phyloP scores from a whole-genome alignment of 2,888 invertebrate species.

The Magallana nippona region DNA sequence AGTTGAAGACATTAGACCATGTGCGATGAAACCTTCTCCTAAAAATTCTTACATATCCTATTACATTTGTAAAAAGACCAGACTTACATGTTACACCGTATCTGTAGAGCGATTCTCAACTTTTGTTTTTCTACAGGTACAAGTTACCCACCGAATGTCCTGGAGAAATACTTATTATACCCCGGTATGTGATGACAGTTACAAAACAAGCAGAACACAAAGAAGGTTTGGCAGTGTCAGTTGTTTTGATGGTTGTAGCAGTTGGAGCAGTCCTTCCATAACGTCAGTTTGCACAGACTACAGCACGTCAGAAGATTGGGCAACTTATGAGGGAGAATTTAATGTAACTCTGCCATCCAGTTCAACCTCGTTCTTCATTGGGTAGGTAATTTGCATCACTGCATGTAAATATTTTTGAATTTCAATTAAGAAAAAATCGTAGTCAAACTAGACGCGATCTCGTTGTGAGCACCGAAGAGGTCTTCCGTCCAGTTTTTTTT shows the following conservation, averaged over 20 bases:
- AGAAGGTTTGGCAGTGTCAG: neutral
- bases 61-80: too few relatives aligned
- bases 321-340: constrained; percentile 1
- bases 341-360: neutral
- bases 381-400: neutral
- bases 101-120: neutral
- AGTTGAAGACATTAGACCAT: too few relatives aligned
- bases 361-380: constrained; percentile 1
- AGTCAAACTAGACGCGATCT: too few relatives aligned
- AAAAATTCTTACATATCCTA: too few relatives aligned
- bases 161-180: neutral
- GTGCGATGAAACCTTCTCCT: too few relatives aligned
- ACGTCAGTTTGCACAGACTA: neutral
- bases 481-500: too few relatives aligned
- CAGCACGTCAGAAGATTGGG: constrained; percentile 11
- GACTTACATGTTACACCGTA: too few relatives aligned
- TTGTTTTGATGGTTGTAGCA: neutral
- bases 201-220: neutral
- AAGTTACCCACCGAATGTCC: neutral
- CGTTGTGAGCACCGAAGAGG: too few relatives aligned
- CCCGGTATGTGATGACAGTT: neutral
- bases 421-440: too few relatives aligned
- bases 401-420: neutral
- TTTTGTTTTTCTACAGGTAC: neutral
- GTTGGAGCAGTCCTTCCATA: neutral